These are phyloP conservation scores for Neotragus moschatus DNA, from an alignment of 2,113 vertebrate genomes.

Conservation along the genomic window DNA sequence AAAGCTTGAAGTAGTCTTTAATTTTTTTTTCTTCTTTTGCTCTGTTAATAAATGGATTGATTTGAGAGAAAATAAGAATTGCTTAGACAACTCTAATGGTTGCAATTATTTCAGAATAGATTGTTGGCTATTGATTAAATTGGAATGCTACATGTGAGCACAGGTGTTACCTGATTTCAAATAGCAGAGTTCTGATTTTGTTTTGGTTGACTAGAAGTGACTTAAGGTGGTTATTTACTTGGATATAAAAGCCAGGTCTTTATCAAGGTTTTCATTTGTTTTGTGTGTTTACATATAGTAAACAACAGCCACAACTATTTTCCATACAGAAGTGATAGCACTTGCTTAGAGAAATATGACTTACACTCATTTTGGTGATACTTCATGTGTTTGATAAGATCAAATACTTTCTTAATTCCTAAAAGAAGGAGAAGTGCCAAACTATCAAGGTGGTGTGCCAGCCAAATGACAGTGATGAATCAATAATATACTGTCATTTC, in stretches of 20 bases:
- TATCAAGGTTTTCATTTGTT: not conserved
- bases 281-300: not conserved
- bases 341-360: not conserved
- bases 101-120: not conserved
- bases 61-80: conserved; percentile 31
- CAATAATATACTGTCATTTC: not conserved
- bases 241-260: not conserved
- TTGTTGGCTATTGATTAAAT: conserved; percentile 11
- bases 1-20: not conserved
- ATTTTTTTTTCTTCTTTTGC: not conserved
- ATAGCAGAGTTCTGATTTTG: not conserved
- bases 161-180: conserved; percentile 12
- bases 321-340: not conserved
- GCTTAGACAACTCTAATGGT: not conserved
- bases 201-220: not conserved
- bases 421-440: not conserved
- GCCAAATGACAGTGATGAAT: not conserved
- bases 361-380: not conserved
- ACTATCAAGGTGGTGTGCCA: not conserved
- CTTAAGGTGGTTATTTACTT: not conserved
- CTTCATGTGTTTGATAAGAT: not conserved
- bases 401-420: not conserved
- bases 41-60: conserved; percentile 4
- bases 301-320: not conserved
- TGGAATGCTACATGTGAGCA: not conserved